phyloP scores from a whole-genome alignment of 2,888 invertebrate genomes.

The Diarsia mendica region DNA sequence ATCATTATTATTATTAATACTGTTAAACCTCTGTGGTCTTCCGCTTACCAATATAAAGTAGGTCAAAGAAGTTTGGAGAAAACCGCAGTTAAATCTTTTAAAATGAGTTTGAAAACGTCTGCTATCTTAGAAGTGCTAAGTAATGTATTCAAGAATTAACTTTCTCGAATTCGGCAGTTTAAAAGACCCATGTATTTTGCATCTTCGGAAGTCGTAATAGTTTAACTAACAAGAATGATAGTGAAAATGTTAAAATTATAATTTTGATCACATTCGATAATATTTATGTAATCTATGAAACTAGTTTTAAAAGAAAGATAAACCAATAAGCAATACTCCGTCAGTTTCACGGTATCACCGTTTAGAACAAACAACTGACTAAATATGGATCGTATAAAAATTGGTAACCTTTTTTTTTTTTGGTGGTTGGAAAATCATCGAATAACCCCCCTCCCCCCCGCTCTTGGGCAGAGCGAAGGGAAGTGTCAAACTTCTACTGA shows the following conservation, averaged over 20 bases:
- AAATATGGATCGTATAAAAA: too few relatives aligned
- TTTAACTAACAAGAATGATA: not conserved
- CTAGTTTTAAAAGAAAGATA: not conserved
- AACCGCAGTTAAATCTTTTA: conserved; percentile 32
- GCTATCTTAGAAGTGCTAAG: conserved; percentile 13
- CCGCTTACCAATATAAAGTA: conserved; percentile 5
- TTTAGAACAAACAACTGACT: not conserved
- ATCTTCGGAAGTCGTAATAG: not conserved
- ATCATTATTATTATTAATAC: too few relatives aligned
- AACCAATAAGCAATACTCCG: not conserved
- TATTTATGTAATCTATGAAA: not conserved
- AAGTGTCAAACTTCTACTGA: too few relatives aligned
- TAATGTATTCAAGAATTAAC: conserved; percentile 49
- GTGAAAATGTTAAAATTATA: not conserved
- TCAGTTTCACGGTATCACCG: too few relatives aligned
- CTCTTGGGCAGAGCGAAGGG: too few relatives aligned
- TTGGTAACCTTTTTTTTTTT: too few relatives aligned
- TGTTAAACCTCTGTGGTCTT: not conserved
- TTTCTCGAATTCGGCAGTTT: conserved; percentile 37
- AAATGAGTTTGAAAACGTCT: conserved; percentile 48
- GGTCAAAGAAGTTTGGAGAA: conserved; percentile 23
- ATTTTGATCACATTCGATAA: not conserved
- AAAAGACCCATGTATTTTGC: not conserved
- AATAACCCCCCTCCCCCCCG: too few relatives aligned
- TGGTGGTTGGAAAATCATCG: too few relatives aligned